phyloP scores from a whole-genome alignment of 2,888 invertebrate genomes.

The Agonum fuliginosum region DNA sequence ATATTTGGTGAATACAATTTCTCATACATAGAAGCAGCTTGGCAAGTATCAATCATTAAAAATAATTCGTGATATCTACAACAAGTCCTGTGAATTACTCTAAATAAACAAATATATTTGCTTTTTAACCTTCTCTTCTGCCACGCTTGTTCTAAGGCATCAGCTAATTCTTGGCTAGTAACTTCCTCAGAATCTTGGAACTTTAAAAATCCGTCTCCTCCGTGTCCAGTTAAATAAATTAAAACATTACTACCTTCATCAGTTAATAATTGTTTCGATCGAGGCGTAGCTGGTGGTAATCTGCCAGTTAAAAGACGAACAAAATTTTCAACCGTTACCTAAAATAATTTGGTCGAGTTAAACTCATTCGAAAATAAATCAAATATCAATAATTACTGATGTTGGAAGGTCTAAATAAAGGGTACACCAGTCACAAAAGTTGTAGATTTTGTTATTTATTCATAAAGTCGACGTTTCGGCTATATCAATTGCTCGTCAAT shows the following conservation, averaged over 20 bases:
- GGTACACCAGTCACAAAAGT: too few relatives aligned
- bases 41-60: slow-evolving; percentile 99
- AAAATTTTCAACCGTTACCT: slow-evolving; percentile 99
- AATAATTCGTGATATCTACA: slow-evolving; percentile 97
- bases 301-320: slow-evolving; percentile 96
- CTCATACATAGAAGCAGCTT: slow-evolving; percentile 98
- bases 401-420: too few relatives aligned
- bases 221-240: slow-evolving; percentile 97
- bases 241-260: slow-evolving; percentile 98
- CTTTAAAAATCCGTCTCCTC: slow-evolving; percentile 99
- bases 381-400: too few relatives aligned
- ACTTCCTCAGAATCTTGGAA: slow-evolving; percentile 99
- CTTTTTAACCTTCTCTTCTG: slow-evolving; percentile 92
- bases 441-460: too few relatives aligned
- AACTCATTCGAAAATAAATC: too few relatives aligned
- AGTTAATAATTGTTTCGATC: slow-evolving; percentile 94
- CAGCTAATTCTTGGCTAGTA: slow-evolving; percentile 97
- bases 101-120: neutral
- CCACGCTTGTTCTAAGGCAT: slow-evolving; percentile 99
- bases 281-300: slow-evolving; percentile 92
- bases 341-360: slow-evolving; percentile 63
- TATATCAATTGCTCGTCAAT: too few relatives aligned
- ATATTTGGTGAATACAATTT: slow-evolving; percentile 99
- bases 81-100: slow-evolving; percentile 57
- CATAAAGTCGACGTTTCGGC: too few relatives aligned